Conservation (phyloP, 2,113 vertebrate species). For the Hippoglossus stenolepis region DNA sequence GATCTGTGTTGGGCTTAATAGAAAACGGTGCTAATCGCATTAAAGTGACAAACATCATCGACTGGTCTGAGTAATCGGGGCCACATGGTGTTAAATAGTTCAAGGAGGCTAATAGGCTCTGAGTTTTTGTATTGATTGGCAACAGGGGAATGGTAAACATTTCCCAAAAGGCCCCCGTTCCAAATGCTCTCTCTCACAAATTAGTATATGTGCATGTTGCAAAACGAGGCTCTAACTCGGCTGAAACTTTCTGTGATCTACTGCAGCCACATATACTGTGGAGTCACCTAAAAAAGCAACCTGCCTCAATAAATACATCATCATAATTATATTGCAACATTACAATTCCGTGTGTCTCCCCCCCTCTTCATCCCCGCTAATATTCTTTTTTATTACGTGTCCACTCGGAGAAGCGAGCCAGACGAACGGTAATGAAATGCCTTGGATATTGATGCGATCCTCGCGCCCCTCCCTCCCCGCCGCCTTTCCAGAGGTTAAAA, state of each 20-base stretch:
- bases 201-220: conserved; percentile 6
- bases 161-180: conserved; percentile 56
- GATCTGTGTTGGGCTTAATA: conserved; percentile 61
- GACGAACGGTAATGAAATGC: conserved; percentile 48
- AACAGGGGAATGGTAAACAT: conserved; percentile 68
- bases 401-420: conserved; percentile 13
- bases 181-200: conserved; percentile 37
- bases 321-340: conserved; percentile 18
- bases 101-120: conserved; percentile 76
- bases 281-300: background rate
- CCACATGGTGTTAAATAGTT: conserved; percentile 76
- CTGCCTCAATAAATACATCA: conserved; percentile 17
- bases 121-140: conserved; percentile 75
- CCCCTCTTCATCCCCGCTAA: conserved; percentile 9
- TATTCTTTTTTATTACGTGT: conserved; percentile 36
- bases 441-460: conserved; percentile 66
- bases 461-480: conserved; percentile 9
- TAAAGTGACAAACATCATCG: conserved; percentile 79
- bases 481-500: conserved; percentile 66
- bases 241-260: conserved; percentile 13
- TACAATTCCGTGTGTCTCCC: background rate
- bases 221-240: conserved; percentile 4
- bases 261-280: background rate
- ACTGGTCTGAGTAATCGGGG: conserved; percentile 69
- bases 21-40: conserved; percentile 73